Percentiles rank a stretch among this genome's conserved stretches.
phyloP scores from a whole-genome alignment of 2,888 invertebrate species.

The Ormyrus rosae region DNA sequence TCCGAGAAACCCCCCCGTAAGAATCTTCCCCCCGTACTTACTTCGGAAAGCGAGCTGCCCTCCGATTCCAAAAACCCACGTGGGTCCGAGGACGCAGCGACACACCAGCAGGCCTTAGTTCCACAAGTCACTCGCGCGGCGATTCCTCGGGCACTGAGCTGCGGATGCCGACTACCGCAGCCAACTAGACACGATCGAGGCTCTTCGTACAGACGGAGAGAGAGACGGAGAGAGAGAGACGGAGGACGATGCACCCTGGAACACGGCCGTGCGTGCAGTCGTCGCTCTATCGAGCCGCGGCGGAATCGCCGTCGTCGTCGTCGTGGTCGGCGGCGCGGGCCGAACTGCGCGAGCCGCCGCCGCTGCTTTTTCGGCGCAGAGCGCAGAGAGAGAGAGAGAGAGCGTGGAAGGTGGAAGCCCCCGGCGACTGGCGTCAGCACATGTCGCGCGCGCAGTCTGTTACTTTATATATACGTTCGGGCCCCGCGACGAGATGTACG shows the following conservation, averaged over 20 bases:
- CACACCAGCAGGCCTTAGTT: too few relatives aligned
- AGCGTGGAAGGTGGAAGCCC: background rate
- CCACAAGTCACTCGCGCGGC: too few relatives aligned
- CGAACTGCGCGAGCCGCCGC: background rate
- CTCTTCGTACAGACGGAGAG: background rate
- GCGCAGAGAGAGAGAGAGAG: slow-evolving; percentile 8
- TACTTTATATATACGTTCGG: background rate
- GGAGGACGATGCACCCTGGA: slow-evolving; percentile 5
- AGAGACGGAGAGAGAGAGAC: too few relatives aligned
- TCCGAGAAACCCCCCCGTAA: too few relatives aligned
- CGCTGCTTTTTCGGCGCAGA: background rate
- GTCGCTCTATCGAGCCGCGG: background rate
- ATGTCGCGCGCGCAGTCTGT: background rate
- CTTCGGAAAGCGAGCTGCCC: too few relatives aligned
- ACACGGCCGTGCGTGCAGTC: background rate
- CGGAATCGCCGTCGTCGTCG: background rate
- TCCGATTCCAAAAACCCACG: too few relatives aligned
- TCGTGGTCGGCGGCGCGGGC: slow-evolving; percentile 6
- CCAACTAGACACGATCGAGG: background rate
- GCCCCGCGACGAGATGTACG: background rate
- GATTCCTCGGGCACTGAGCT: too few relatives aligned
- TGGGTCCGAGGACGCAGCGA: too few relatives aligned
- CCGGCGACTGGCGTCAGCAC: background rate
- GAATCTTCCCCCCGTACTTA: too few relatives aligned
- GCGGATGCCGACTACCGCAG: background rate